Percentiles rank a stretch among this genome's conserved stretches.
Evolutionary conservation across 2,888 invertebrate genomes (phyloP).

Genomic region (Lithosia quadra): DNA sequence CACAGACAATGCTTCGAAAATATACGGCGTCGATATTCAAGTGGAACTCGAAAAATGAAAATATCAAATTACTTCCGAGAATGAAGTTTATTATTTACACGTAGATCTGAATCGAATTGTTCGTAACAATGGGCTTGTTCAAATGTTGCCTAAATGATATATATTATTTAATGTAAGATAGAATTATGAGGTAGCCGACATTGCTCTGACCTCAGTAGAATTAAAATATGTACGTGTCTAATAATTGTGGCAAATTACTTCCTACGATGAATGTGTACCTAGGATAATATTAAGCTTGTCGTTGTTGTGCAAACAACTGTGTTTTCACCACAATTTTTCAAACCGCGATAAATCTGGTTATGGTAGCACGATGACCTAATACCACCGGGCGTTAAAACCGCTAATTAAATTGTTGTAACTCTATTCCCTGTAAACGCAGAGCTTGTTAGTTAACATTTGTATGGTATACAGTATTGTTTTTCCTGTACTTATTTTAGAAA

Average conservation of each 20-base stretch:
- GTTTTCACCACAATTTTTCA: neutral
- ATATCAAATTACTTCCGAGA: conserved; percentile 78
- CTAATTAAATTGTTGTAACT: conserved; percentile 32
- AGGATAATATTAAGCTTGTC: conserved; percentile 9
- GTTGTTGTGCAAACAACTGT: conserved; percentile 13
- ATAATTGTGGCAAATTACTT: conserved; percentile 80
- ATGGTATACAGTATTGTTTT: conserved; percentile 27
- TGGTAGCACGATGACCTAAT: conserved; percentile 34
- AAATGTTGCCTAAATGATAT: conserved; percentile 59
- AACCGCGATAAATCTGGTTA: conserved; percentile 23
- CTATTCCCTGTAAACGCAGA: neutral
- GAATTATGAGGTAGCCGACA: conserved; percentile 69
- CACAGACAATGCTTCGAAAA: conserved; percentile 27
- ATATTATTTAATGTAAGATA: conserved; percentile 59
- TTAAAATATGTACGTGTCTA: conserved; percentile 76
- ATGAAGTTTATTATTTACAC: conserved; percentile 70
- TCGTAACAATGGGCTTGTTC: conserved; percentile 64
- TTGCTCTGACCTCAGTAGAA: conserved; percentile 75
- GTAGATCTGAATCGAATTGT: conserved; percentile 65
- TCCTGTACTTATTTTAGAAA: conserved; percentile 17
- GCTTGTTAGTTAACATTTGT: conserved; percentile 6
- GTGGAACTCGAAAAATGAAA: conserved; percentile 57
- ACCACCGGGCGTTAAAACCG: conserved; percentile 26
- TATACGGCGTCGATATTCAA: conserved; percentile 38
- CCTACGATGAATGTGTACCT: conserved; percentile 69